Evolutionary conservation across 2,113 vertebrate genomes (phyloP), one percentile per base, ranked within the genome.

Genomic region (Opisthocomus hoazin): DNA sequence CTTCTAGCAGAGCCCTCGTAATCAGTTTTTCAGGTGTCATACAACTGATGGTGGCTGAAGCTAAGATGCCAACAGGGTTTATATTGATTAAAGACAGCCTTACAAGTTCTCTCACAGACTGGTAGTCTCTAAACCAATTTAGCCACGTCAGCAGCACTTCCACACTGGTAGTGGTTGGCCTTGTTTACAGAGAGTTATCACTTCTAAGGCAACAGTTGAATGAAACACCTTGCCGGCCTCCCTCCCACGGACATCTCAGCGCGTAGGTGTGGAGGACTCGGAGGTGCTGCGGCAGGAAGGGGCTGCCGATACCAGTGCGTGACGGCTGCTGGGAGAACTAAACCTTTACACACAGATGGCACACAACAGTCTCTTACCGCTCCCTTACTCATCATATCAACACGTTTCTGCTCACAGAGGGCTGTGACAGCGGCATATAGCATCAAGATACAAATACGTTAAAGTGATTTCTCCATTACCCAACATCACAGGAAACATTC

Each of bases 191-290:
- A 51, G 51, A 79, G 26, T 36, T 90, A 48, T 41, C 10, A 74
- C 69, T 77, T 87, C 50, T 79, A 60, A 81, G 76, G 58, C 46
- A 93, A 81, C 76, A 92, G 76, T 64, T 92, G 90, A 93, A 88
- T 60, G 54, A 71, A 77, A 74, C 46, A 85, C 83, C 89, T 93
- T 75, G 64, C 15, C 74, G 41, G 66, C 56, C 60, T 94, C 73
- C 66, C 73, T 78, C 76, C 83, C 85, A 94, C 2, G 0, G 65
- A 36, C 48, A 58, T 73, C 63, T 89, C 71, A 22, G 32, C 5
- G 2, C 4, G 18, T 36, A 78, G 70, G 70, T 75, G 65, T 39
- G 77, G 61, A 77, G 63, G 48, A 71, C 87, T 64, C 3, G 0
- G 83, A 93, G 63, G 73, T 58, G 69, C 19, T 11, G 34, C 60